phyloP scores from a whole-genome alignment of 2,888 invertebrate species.

The Andrena trimmerana region DNA sequence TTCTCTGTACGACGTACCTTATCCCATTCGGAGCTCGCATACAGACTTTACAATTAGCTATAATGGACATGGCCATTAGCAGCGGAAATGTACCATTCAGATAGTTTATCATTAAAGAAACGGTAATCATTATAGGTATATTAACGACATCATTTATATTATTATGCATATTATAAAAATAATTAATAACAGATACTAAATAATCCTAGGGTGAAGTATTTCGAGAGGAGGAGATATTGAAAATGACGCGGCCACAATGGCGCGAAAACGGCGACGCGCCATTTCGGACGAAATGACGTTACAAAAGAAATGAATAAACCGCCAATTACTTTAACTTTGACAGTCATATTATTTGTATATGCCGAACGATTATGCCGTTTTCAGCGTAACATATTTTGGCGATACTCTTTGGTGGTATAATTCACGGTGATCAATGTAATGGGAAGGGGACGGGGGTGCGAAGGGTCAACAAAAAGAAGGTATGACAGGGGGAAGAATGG shows the following conservation, averaged over 20 bases:
- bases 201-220: slow-evolving; percentile 81
- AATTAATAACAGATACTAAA: slow-evolving; percentile 80
- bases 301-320: slow-evolving; percentile 77
- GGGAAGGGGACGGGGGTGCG: slow-evolving; percentile 64
- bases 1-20: slow-evolving; percentile 82
- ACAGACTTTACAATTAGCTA: slow-evolving; percentile 79
- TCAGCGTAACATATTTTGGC: slow-evolving; percentile 85
- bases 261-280: slow-evolving; percentile 63
- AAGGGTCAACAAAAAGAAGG: slow-evolving; percentile 27
- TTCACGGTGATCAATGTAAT: slow-evolving; percentile 73
- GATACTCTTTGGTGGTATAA: slow-evolving; percentile 82
- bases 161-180: slow-evolving; percentile 83
- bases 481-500: slow-evolving; percentile 51
- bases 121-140: slow-evolving; percentile 84
- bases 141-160: slow-evolving; percentile 84
- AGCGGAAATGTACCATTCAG: slow-evolving; percentile 81
- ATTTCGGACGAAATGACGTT: slow-evolving; percentile 59
- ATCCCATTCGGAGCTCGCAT: slow-evolving; percentile 81
- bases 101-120: slow-evolving; percentile 83
- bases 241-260: slow-evolving; percentile 50
- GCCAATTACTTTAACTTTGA: slow-evolving; percentile 85
- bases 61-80: slow-evolving; percentile 82
- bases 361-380: slow-evolving; percentile 85
- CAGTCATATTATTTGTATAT: slow-evolving; percentile 85
- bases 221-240: slow-evolving; percentile 52